phyloP scores from a whole-genome alignment of 2,888 invertebrate genomes.

The Rhingia rostrata region DNA sequence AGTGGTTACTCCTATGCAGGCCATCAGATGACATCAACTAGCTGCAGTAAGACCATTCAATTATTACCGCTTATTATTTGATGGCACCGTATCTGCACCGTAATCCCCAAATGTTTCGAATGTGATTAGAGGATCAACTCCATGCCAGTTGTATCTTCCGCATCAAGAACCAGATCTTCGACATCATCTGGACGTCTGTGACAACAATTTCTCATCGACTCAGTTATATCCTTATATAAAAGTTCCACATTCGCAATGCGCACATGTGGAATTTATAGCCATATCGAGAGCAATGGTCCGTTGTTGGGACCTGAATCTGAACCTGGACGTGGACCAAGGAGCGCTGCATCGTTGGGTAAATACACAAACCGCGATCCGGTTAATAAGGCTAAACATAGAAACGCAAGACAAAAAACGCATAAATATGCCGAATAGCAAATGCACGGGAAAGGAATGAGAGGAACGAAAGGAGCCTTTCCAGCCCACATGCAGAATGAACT shows the following conservation, averaged over 20 bases:
- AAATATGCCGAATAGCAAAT: conserved; percentile 50
- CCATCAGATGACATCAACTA: too few species aligned
- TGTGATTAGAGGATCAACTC: neutral
- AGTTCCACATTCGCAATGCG: conserved; percentile 30
- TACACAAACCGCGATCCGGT: conserved; percentile 27
- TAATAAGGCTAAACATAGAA: conserved; percentile 43
- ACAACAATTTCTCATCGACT: conserved; percentile 69
- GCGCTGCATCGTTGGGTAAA: conserved; percentile 10
- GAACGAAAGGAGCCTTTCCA: neutral
- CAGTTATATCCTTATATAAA: conserved; percentile 66
- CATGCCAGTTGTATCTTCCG: neutral
- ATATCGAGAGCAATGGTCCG: conserved; percentile 24
- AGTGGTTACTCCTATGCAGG: too few species aligned
- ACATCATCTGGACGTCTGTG: conserved; percentile 47
- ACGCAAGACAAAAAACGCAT: conserved; percentile 56
- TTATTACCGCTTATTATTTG: neutral
- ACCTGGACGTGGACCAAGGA: conserved; percentile 1
- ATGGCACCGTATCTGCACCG: neutral
- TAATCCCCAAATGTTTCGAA: neutral
- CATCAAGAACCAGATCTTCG: conserved; percentile 37
- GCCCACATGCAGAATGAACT: conserved; percentile 28
- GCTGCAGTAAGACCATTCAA: neutral
- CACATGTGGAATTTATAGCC: conserved; percentile 64
- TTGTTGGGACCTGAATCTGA: conserved; percentile 1
- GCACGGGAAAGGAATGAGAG: neutral